Conservation (phyloP, 2,888 invertebrate genomes). For the Clusia tigrina region DNA sequence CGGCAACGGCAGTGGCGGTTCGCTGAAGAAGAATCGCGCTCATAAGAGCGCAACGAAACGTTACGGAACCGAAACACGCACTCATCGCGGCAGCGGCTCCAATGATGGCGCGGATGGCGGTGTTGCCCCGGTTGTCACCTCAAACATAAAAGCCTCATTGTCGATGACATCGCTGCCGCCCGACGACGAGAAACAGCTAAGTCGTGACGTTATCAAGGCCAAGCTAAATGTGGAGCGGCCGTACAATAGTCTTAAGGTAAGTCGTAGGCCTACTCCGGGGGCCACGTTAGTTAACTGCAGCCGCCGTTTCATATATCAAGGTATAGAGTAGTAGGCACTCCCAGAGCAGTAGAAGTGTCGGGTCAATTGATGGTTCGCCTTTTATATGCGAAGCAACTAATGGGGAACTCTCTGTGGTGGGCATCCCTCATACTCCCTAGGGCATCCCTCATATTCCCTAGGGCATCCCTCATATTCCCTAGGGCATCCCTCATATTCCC, state of each 20-base stretch:
- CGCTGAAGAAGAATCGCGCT: conserved; percentile 49
- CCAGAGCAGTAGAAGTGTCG: too few relatives aligned
- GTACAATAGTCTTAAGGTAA: conserved; percentile 80
- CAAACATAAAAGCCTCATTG: conserved; percentile 59
- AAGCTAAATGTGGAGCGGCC: conserved; percentile 73
- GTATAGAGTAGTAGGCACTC: too few relatives aligned
- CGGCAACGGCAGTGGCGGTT: conserved; percentile 45
- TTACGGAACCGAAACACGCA: neutral
- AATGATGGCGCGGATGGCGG: conserved; percentile 5
- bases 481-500: too few relatives aligned
- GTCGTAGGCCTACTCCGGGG: too few relatives aligned
- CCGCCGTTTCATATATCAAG: too few relatives aligned
- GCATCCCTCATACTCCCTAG: too few relatives aligned
- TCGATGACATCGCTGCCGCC: conserved; percentile 84
- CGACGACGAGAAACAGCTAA: conserved; percentile 66
- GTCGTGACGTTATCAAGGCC: conserved; percentile 66
- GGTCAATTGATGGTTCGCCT: too few relatives aligned
- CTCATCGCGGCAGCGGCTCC: conserved; percentile 13
- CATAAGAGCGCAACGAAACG: conserved; percentile 24
- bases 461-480: too few relatives aligned
- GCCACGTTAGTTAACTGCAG: conserved; percentile 17
- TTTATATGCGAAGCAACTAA: too few relatives aligned
- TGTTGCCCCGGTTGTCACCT: conserved; percentile 16
- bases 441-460: too few relatives aligned
- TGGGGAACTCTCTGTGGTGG: too few relatives aligned